Percentiles rank a stretch among this genome's conserved stretches.
These are phyloP conservation scores for Drosophila suboccidentalis DNA, from an alignment of 2,888 invertebrate species.

Conservation along the genomic window DNA sequence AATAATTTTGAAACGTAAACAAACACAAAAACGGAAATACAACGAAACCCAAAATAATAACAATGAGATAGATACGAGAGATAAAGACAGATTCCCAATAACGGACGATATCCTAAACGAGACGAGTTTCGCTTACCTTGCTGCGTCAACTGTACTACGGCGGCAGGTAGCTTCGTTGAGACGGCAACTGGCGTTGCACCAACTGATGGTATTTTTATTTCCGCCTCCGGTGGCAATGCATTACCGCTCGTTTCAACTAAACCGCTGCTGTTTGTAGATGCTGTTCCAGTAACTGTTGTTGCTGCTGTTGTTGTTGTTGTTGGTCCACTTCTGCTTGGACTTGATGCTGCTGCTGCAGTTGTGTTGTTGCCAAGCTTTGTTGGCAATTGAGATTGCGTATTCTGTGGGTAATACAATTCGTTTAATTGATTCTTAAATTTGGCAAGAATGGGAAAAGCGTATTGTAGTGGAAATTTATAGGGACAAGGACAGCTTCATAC, in stretches of 20 bases:
- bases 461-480: no score
- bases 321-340: slow-evolving; percentile 35
- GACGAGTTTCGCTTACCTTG: slow-evolving; percentile 86
- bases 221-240: slow-evolving; percentile 85
- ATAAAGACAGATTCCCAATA: slow-evolving; percentile 16
- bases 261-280: slow-evolving; percentile 36
- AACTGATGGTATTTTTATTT: slow-evolving; percentile 88
- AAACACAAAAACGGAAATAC: slow-evolving; percentile 53
- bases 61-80: slow-evolving; percentile 46
- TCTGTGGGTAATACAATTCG: slow-evolving; percentile 56
- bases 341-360: slow-evolving; percentile 24
- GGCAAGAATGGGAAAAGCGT: neutral
- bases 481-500: no score
- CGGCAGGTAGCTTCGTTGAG: slow-evolving; percentile 88
- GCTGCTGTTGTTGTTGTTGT: slow-evolving; percentile 21
- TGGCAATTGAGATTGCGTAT: slow-evolving; percentile 83
- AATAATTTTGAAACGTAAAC: slow-evolving; percentile 59
- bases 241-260: slow-evolving; percentile 66
- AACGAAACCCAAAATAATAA: slow-evolving; percentile 60
- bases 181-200: slow-evolving; percentile 88
- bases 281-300: slow-evolving; percentile 26
- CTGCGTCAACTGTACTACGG: slow-evolving; percentile 88
- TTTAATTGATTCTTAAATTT: neutral
- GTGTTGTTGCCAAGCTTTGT: slow-evolving; percentile 55
- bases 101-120: slow-evolving; percentile 4